A percentile compares a stretch with the other conserved stretches of the same genome.
Conservation (phyloP, 1,140 invertebrate species). For the Aporrectodea caliginosa region DNA sequence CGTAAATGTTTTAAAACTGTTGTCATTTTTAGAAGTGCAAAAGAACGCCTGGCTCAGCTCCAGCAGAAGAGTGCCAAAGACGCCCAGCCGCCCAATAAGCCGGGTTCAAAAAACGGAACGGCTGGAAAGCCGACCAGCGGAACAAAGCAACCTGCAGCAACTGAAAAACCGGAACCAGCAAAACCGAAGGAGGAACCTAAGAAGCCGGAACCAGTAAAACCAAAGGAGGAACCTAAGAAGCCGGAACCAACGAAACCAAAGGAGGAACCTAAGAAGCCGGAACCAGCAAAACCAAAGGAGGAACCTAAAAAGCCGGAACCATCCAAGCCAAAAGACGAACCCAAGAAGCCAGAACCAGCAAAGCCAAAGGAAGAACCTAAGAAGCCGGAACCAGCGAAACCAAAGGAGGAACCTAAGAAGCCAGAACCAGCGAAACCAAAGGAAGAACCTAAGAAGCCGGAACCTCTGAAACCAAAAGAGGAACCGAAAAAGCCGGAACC, state of each 20-base stretch:
- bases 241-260: background rate
- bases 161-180: constrained; percentile 1
- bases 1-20: too few relatives aligned
- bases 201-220: background rate
- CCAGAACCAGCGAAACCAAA: constrained; percentile 9
- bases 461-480: constrained; percentile 9
- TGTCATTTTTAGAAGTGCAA: background rate
- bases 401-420: background rate
- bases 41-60: background rate
- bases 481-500: constrained; percentile 19
- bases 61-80: background rate
- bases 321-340: constrained; percentile 1
- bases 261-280: background rate
- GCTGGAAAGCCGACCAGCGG: background rate
- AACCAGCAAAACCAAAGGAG: constrained; percentile 8
- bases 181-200: background rate
- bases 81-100: too few relatives aligned
- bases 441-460: background rate
- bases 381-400: background rate
- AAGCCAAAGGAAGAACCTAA: background rate
- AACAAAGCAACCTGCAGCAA: background rate
- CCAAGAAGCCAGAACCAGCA: constrained; percentile 17
- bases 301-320: constrained; percentile 6
- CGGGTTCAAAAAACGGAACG: background rate
- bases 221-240: background rate